Evolutionary conservation across 2,113 vertebrate species (phyloP), one percentile per base, ranked within the genome.

Genomic region (Xiphophorus maculatus): DNA sequence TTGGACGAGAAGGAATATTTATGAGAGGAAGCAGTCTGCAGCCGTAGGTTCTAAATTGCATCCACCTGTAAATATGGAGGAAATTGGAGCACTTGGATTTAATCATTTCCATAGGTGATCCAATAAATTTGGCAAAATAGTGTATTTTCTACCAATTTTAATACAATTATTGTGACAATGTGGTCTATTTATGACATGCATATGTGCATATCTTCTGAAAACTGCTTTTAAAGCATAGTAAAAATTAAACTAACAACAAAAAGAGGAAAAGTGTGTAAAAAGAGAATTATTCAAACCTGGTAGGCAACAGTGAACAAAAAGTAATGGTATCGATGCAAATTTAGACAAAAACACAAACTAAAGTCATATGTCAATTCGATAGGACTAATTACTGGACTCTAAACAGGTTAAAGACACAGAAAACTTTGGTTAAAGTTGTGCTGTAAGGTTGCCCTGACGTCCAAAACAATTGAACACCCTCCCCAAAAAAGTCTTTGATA

Each of bases 401-500:
- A 33, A 8, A 42, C 9, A 12, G 28, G 48, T 35, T 33, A 5
- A 67, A 42, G 4, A 67, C 13, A 15, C 14, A n/a, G 35, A 35
- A 35, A 74, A 70, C 71, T 77, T 77, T 74, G 69, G 73, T 67
- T 19, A 61, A 54, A 62, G 12, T 33, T 62, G 28, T 37, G 66
- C 37, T 63, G 13, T 27, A 58, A 37, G 33, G 69, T 61, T 25
- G 69, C 33, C 33, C 69, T 71, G 69, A 71, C 33, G 54, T 71
- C 51, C 69, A 60, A 27, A 71, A 25, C 29, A 48, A 68, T 11
- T 4, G 6, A 40, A 67, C 35, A 35, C 9, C 35, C 35, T 35
- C 35, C 35, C 2, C 1, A 10, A 42, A 67, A 58, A n/a, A 12
- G 51, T 11, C 10, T 54, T 54, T 58, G 51, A 58, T 25, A 25